Conservation (phyloP, 2,888 invertebrate genomes). For the Micoletzkya japonica region DNA sequence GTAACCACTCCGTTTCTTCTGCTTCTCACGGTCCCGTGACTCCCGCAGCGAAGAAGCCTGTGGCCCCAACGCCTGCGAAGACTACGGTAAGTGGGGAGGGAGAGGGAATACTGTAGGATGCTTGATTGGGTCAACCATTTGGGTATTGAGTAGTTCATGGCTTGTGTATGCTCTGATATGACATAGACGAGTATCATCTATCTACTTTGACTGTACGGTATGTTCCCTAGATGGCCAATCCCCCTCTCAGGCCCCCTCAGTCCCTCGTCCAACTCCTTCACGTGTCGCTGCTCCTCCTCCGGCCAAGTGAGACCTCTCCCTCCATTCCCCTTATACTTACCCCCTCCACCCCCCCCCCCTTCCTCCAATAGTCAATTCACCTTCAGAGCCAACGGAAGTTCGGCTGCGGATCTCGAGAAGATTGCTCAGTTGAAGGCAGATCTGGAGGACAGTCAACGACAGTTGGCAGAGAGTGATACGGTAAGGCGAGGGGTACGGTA, state of each 20-base stretch:
- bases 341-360: not conserved
- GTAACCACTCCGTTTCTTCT: conserved; percentile 25
- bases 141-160: too few species aligned
- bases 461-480: conserved; percentile 29
- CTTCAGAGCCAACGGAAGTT: too few species aligned
- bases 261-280: too few species aligned
- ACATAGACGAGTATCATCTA: too few species aligned
- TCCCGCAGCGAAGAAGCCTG: conserved; percentile 29
- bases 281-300: too few species aligned
- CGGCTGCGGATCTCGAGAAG: conserved; percentile 31
- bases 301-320: too few species aligned
- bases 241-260: too few species aligned
- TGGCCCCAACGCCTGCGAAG: conserved; percentile 1
- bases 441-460: conserved; percentile 46
- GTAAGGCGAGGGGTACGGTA: not conserved
- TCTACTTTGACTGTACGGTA: too few species aligned
- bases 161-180: too few species aligned
- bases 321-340: too few species aligned
- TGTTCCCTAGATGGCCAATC: too few species aligned
- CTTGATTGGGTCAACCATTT: too few species aligned
- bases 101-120: not conserved
- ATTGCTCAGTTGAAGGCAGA: conserved; percentile 46
- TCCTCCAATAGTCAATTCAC: not conserved
- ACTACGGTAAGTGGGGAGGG: not conserved
- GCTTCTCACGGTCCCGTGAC: conserved; percentile 20